phyloP scores from a whole-genome alignment of 2,888 invertebrate species.

The Labia minor region DNA sequence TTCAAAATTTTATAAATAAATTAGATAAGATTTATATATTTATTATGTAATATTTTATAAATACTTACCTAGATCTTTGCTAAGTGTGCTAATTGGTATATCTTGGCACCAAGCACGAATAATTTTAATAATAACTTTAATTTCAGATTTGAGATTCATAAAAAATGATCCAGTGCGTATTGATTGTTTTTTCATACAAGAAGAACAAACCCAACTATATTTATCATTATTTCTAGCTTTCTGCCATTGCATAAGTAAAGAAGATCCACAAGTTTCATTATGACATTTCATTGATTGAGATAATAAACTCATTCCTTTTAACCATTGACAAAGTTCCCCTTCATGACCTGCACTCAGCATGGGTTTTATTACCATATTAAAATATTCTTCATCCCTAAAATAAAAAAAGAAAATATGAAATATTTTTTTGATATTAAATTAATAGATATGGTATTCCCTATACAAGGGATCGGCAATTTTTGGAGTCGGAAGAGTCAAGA shows the following conservation, averaged over 20 bases:
- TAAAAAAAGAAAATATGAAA: no score
- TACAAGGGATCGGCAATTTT: no score
- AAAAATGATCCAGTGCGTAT: constrained; percentile 48
- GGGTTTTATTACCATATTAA: constrained; percentile 40
- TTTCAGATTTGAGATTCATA: constrained; percentile 49
- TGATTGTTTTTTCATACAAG: constrained; percentile 37
- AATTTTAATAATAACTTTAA: constrained; percentile 48
- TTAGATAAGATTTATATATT: background rate
- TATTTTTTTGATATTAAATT: no score
- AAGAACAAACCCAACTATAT: constrained; percentile 42
- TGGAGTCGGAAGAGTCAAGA: no score
- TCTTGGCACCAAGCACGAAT: constrained; percentile 56
- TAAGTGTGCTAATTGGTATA: constrained; percentile 42
- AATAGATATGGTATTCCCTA: no score
- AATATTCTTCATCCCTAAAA: constrained; percentile 37
- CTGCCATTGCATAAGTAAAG: constrained; percentile 37
- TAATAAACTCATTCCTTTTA: constrained; percentile 42
- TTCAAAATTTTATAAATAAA: background rate
- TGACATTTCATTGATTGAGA: constrained; percentile 36
- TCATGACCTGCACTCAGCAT: constrained; percentile 43
- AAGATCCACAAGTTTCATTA: constrained; percentile 35
- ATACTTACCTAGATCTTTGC: constrained; percentile 47
- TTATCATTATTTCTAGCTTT: constrained; percentile 42
- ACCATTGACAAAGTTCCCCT: constrained; percentile 42
- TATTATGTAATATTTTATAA: no score